Evolutionary conservation across 2,888 invertebrate genomes (phyloP).

Genomic region (Smittia aterrima): DNA sequence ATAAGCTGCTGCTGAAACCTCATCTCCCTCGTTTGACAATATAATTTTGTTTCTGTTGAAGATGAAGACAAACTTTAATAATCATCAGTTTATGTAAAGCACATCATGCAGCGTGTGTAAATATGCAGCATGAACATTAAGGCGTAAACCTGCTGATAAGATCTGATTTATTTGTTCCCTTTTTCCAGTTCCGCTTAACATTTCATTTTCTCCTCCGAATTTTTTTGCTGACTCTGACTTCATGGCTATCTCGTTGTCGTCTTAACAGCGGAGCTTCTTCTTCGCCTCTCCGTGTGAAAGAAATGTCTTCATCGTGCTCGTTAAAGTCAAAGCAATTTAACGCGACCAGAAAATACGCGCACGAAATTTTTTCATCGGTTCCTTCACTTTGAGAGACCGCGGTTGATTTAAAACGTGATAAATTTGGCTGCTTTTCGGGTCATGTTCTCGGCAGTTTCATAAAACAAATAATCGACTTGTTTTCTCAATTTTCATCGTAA

Average conservation of each 20-base stretch:
- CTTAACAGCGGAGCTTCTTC: neutral
- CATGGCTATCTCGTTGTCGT: no score
- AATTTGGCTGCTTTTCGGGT: no score
- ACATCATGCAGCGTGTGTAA: neutral
- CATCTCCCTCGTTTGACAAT: neutral
- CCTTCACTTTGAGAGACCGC: no score
- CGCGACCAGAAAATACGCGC: no score
- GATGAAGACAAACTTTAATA: no score
- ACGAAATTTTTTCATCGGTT: no score
- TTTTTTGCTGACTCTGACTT: neutral
- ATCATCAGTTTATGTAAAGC: neutral
- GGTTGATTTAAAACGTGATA: no score
- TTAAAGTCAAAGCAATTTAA: no score
- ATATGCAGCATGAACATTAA: neutral
- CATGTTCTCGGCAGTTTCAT: no score
- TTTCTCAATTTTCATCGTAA: no score
- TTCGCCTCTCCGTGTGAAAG: neutral
- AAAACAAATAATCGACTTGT: no score
- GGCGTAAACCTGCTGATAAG: neutral
- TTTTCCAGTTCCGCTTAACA: conserved; percentile 4
- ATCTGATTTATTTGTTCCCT: conserved; percentile 18
- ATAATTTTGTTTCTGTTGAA: neutral
- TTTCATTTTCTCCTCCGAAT: neutral
- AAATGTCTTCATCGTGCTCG: neutral
- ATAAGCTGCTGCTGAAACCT: neutral